Evolutionary conservation across 2,797 vertebrate species (phyloP), one percentile per base, ranked within the genome.

Genomic region (Lepus oiostolus): DNA sequence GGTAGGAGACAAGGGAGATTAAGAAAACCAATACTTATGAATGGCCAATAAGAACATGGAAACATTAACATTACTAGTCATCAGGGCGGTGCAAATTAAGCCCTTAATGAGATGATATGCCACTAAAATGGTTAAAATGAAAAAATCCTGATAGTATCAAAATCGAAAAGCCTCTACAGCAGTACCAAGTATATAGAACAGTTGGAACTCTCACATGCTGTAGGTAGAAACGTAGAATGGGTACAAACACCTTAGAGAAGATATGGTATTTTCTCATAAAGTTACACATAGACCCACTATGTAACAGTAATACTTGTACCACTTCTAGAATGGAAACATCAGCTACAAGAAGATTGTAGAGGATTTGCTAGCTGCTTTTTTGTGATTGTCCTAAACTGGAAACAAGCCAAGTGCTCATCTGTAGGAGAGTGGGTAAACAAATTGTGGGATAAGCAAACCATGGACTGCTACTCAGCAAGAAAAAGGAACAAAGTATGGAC

Each of bases 41-140:
- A 71, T 80, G 52, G 71, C 82, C 65, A 68, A 0, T 81, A 83
- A 82, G 10, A 26, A 79, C 28, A 70, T 71, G 26, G 65, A 52
- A 76, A n/a, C 72, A 4, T 72, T 74, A 79, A 50, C 77, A 19
- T 47, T 68, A 52, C 63, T 94, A 79, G 77, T 70, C 67, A 35
- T 58, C 38, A 74, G n/a, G 76, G 32, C 89, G 87, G 79, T 95
- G 21, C 38, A 90, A 13, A 87, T 65, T 77, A 71, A 96, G 96
- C 75, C 35, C 24, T 77, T 70, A 85, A 7, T 75, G 71, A 91
- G 30, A 2, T 82, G 68, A 21, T 58, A 21, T 22, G 54, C 26
- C 38, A 85, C 47, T 58, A 83, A 67, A 85, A 96, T 70, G 50
- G 88, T 77, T 88, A 79, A 80, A 60, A 81, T 50, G 47, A 60